A percentile compares a stretch with the other conserved stretches of the same genome.
phyloP scores from a whole-genome alignment of 2,888 invertebrate species.

The Leuctra nigra region DNA sequence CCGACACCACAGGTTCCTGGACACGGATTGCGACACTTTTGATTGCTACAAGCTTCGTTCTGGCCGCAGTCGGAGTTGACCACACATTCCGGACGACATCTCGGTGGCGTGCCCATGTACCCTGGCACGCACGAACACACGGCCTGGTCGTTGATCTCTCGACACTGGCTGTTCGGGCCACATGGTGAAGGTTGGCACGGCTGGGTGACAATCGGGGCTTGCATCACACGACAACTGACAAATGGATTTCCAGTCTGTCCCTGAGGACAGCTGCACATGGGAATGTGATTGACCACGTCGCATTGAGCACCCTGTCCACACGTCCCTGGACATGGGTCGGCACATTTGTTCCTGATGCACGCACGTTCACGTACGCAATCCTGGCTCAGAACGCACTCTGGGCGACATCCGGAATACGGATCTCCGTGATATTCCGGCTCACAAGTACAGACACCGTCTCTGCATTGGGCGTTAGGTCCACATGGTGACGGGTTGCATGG shows the following conservation, averaged over 20 bases:
- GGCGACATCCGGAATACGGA: slow-evolving; percentile 61
- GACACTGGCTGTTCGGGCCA: slow-evolving; percentile 50
- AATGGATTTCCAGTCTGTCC: slow-evolving; percentile 61
- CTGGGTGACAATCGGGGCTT: slow-evolving; percentile 21
- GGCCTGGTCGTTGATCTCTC: slow-evolving; percentile 46
- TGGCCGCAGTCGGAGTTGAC: slow-evolving; percentile 50
- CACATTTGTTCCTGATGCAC: slow-evolving; percentile 66
- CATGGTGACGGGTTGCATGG: slow-evolving; percentile 49
- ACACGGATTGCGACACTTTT: slow-evolving; percentile 56
- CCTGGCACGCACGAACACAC: slow-evolving; percentile 51
- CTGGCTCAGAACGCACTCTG: slow-evolving; percentile 68
- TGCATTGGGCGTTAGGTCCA: slow-evolving; percentile 54
- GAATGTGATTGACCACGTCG: slow-evolving; percentile 67
- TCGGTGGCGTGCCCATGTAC: slow-evolving; percentile 50
- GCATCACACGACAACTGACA: slow-evolving; percentile 42
- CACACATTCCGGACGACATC: slow-evolving; percentile 52
- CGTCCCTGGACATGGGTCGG: slow-evolving; percentile 62
- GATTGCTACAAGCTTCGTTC: slow-evolving; percentile 50
- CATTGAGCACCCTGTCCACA: slow-evolving; percentile 70
- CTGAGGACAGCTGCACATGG: slow-evolving; percentile 65
- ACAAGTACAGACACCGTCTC: slow-evolving; percentile 44
- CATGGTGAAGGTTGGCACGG: slow-evolving; percentile 38
- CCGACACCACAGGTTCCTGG: slow-evolving; percentile 49
- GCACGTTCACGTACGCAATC: slow-evolving; percentile 62
- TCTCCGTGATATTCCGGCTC: slow-evolving; percentile 47